Percentiles rank a stretch among this genome's conserved stretches.
Conservation (phyloP, 2,797 vertebrate genomes). For the Lepus townsendii region DNA sequence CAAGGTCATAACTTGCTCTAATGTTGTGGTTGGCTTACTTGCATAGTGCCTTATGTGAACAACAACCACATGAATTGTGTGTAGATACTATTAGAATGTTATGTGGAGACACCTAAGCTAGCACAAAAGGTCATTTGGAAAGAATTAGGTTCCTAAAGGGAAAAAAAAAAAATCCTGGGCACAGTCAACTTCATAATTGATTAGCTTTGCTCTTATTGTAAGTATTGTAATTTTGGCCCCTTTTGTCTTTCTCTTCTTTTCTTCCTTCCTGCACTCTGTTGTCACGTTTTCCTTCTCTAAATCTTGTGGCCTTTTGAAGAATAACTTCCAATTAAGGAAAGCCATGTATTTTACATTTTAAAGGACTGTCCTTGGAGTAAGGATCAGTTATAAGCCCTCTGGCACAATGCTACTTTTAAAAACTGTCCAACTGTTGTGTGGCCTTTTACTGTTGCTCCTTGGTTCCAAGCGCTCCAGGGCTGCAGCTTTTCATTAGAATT, state of each 20-base stretch:
- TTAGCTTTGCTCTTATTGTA: neutral
- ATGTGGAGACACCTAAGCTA: neutral
- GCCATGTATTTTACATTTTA: constrained; percentile 61
- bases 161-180: neutral
- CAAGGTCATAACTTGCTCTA: constrained; percentile 17
- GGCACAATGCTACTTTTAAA: constrained; percentile 54
- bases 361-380: constrained; percentile 52
- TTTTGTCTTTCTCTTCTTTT: constrained; percentile 52
- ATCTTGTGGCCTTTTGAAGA: constrained; percentile 47
- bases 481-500: constrained; percentile 83
- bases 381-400: neutral
- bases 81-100: neutral
- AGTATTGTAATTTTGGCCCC: neutral
- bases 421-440: constrained; percentile 24
- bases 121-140: constrained; percentile 41
- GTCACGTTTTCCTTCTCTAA: constrained; percentile 10
- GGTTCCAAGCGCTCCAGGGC: neutral
- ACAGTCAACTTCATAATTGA: neutral
- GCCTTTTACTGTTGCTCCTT: constrained; percentile 32
- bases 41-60: constrained; percentile 11
- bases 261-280: constrained; percentile 24
- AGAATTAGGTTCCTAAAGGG: constrained; percentile 12
- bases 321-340: constrained; percentile 68
- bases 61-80: neutral
- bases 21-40: neutral